Percentiles rank a stretch among this genome's conserved stretches.
Conservation (phyloP, 2,888 invertebrate species). For the Galeruca laticollis region DNA sequence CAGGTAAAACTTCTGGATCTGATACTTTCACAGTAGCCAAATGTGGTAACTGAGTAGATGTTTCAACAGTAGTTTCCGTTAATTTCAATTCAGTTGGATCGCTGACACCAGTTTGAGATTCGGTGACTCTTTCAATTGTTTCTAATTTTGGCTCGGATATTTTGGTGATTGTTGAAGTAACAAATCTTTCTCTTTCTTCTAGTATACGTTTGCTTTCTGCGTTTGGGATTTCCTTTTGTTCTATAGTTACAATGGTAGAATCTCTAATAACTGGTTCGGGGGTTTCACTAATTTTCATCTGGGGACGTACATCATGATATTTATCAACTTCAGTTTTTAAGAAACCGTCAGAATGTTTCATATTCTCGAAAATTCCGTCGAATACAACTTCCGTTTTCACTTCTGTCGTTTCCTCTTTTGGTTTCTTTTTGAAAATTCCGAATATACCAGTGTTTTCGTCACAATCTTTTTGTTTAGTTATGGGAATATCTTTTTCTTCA, state of each 20-base stretch:
- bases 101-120: neutral
- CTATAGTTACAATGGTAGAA: slow-evolving; percentile 1
- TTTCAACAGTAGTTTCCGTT: neutral
- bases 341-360: slow-evolving; percentile 39
- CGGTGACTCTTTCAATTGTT: neutral
- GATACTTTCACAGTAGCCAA: neutral
- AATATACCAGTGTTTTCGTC: slow-evolving; percentile 21
- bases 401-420: slow-evolving; percentile 6
- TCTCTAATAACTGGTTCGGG: slow-evolving; percentile 2
- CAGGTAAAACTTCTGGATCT: neutral
- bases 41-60: neutral
- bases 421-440: slow-evolving; percentile 42
- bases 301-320: slow-evolving; percentile 49
- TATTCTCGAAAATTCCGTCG: slow-evolving; percentile 22
- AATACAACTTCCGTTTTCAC: neutral
- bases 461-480: slow-evolving; percentile 29
- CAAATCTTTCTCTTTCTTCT: neutral
- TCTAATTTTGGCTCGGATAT: no score
- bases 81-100: neutral
- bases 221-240: slow-evolving; percentile 12
- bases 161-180: neutral
- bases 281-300: slow-evolving; percentile 6
- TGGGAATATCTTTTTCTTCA: neutral
- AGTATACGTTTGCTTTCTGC: no score
- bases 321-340: slow-evolving; percentile 52